Base-by-base conservation (phyloP, 2,888 invertebrate species). In the Syritta pipiens region DNA sequence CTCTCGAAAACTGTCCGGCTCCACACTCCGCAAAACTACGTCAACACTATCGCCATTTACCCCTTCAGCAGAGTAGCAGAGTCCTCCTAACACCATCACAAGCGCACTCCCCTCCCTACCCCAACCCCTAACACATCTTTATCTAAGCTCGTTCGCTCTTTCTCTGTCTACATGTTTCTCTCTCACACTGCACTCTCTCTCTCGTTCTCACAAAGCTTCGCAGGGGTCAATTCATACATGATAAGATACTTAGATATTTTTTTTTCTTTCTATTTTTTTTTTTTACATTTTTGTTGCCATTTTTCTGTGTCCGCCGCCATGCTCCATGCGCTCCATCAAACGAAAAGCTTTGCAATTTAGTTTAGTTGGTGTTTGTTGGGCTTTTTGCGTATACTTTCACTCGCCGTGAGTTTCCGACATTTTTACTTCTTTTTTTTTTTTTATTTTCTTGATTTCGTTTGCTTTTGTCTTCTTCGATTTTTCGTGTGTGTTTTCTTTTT, bases 361-460 rank as follows among this genome's bases (percentile, higher is more conserved):
- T 79, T 79, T 79, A 79, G 79, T 79, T 79, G 60, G 79, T 79
- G 79, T 79, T 79, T 79, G 79, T 79, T 79, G 79, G 79, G 74
- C 79, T 79, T 79, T 79, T 79, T 79, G 79, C 74, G 79, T 79
- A 79, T 79, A 79, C 79, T 79, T 79, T 79, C 79, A 74, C 79
- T 79, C 79, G 79, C 67, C 60, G 79, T 79, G 53, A 77, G 79
- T 74, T 79, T 74, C 55, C 74, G 72, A 74, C 74, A 79, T 67
- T 79, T 74, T 79, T 35, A 32, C 60, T 40, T 40, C 65, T 79
- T 69, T 71, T 71, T 59, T 60, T 30, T 26, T 17, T 24, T 24
- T 9, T 17, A 17, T 37, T 17, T 37, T 37, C 37, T 37, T 37
- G 19, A 37, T 37, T 37, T 9, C 37, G 37, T 37, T 59, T 14